These are phyloP conservation scores for Branchinecta sandiegonensis DNA, from an alignment of 2,888 invertebrate genomes.

Conservation along the genomic window DNA sequence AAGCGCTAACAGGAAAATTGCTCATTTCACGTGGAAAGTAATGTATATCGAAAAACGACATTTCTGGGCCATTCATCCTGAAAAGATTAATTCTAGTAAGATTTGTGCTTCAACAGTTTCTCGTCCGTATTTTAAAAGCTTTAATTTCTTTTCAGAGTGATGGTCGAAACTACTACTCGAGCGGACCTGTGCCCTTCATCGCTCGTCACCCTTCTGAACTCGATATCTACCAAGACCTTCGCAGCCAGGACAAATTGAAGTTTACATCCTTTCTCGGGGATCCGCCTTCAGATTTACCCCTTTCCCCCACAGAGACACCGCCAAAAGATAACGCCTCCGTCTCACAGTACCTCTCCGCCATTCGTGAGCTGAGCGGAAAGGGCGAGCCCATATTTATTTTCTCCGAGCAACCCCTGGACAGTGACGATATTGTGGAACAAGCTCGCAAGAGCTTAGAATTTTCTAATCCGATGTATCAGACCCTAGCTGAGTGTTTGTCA, in stretches of 20 bases:
- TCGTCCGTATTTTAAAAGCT: not conserved
- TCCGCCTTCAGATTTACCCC: not conserved
- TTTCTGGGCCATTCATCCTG: no score
- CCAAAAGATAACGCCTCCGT: not conserved
- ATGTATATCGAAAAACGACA: no score
- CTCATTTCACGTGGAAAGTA: no score
- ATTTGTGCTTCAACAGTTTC: no score
- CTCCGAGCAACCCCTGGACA: not conserved
- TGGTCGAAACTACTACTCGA: not conserved
- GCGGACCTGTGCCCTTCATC: not conserved
- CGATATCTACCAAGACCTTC: not conserved
- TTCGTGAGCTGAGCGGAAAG: not conserved
- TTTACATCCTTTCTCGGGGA: slow-evolving; percentile 7
- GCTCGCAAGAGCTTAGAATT: slow-evolving; percentile 15
- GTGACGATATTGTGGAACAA: slow-evolving; percentile 7
- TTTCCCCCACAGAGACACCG: not conserved
- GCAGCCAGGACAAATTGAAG: not conserved
- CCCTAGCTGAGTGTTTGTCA: slow-evolving; percentile 17
- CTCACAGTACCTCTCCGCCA: slow-evolving; percentile 10
- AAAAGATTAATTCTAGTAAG: no score
- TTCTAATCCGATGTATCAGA: slow-evolving; percentile 21
- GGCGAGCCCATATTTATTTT: slow-evolving; percentile 3
- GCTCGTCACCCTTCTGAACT: not conserved
- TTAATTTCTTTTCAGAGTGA: slow-evolving; percentile 1
- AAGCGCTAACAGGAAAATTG: no score